Percentiles rank a stretch among this genome's conserved stretches.
phyloP scores from a whole-genome alignment of 2,113 vertebrate species.

The Oryzias melastigma region DNA sequence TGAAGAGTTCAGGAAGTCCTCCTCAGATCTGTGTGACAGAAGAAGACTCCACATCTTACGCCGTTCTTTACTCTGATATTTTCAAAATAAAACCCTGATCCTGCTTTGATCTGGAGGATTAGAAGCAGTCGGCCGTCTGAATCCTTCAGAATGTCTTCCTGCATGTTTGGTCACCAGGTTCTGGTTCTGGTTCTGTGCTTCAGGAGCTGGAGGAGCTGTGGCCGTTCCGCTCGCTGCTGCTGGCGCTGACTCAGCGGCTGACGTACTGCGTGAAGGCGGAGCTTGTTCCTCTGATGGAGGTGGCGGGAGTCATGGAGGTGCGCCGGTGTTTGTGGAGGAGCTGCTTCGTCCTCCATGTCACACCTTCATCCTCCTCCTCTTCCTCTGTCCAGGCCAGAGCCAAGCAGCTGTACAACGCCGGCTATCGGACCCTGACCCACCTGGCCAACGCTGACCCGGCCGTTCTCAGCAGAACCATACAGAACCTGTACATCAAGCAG shows the following conservation, averaged over 20 bases:
- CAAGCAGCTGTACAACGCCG: slow-evolving; percentile 87
- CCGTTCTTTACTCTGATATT: too few relatives aligned
- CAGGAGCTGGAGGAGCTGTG: slow-evolving; percentile 96
- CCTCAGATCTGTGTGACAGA: too few relatives aligned
- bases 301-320: slow-evolving; percentile 92
- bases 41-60: too few relatives aligned
- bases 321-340: background rate
- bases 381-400: slow-evolving; percentile 82
- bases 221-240: slow-evolving; percentile 87
- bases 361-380: background rate
- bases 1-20: too few relatives aligned
- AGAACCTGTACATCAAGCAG: slow-evolving; percentile 84
- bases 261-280: slow-evolving; percentile 92
- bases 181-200: background rate
- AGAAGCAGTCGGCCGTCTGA: too few relatives aligned
- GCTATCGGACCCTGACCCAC: slow-evolving; percentile 86
- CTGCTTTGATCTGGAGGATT: too few relatives aligned
- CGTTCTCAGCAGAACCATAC: slow-evolving; percentile 76
- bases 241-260: slow-evolving; percentile 84
- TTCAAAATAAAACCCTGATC: too few relatives aligned
- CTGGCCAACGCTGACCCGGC: slow-evolving; percentile 87
- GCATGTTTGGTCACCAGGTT: too few relatives aligned
- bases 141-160: too few relatives aligned
- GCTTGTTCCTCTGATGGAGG: slow-evolving; percentile 95
- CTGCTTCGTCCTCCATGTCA: background rate